phyloP scores from a whole-genome alignment of 2,888 invertebrate species.

The Sussaba pulchella region DNA sequence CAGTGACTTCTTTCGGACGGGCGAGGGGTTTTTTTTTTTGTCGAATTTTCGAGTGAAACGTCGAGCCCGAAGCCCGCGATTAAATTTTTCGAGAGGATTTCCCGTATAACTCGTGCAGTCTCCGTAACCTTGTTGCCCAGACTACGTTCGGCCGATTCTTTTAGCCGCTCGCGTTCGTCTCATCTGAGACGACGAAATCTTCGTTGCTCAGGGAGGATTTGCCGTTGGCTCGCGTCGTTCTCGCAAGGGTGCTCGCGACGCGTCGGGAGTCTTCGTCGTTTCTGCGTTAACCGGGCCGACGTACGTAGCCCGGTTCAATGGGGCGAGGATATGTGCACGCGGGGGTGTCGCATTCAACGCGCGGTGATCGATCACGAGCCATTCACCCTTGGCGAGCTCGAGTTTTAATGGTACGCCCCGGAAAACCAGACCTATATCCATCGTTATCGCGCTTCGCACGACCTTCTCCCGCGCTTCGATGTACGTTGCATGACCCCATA shows the following conservation, averaged over 20 bases:
- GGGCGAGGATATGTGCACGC: constrained; percentile 81
- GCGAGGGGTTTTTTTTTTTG: too few species aligned
- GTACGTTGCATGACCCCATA: too few species aligned
- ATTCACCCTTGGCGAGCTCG: constrained; percentile 77
- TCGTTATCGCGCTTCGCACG: constrained; percentile 45
- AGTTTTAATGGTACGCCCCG: constrained; percentile 75
- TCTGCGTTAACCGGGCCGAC: constrained; percentile 57
- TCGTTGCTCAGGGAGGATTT: constrained; percentile 60
- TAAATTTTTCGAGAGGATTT: constrained; percentile 10
- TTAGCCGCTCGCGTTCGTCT: constrained; percentile 15
- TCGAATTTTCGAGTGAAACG: constrained; percentile 3
- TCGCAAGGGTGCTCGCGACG: constrained; percentile 72
- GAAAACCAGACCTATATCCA: constrained; percentile 55
- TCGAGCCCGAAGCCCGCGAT: constrained; percentile 11
- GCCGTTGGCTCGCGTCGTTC: constrained; percentile 75
- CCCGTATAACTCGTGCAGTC: too few species aligned
- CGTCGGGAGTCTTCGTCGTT: constrained; percentile 39
- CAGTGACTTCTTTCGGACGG: constrained; percentile 10
- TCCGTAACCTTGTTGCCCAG: too few species aligned
- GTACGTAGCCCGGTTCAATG: constrained; percentile 75
- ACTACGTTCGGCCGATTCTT: constrained; percentile 56
- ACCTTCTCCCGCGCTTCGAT: constrained; percentile 45
- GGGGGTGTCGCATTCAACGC: constrained; percentile 81
- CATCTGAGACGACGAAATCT: constrained; percentile 33
- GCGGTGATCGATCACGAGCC: constrained; percentile 82